Conservation (phyloP, 2,888 invertebrate species). For the Altica lythri region DNA sequence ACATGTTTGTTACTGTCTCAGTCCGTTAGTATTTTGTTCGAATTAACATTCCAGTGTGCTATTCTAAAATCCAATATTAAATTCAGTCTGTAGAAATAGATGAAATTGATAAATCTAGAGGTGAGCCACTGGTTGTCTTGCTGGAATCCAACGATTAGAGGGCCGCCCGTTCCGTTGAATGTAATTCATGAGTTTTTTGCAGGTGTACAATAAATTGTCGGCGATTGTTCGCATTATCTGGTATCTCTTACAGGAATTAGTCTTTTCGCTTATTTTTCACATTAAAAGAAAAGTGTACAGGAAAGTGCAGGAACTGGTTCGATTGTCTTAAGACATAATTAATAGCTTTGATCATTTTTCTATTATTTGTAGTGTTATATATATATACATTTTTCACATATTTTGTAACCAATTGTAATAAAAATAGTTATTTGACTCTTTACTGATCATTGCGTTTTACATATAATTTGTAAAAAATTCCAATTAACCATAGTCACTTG, state of each 20-base stretch:
- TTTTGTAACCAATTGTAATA: too few relatives aligned
- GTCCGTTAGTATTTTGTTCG: too few relatives aligned
- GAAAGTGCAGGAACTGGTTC: not conserved
- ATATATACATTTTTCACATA: too few relatives aligned
- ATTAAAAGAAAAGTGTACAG: slow-evolving; percentile 6
- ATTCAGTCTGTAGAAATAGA: not conserved
- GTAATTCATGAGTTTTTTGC: slow-evolving; percentile 33
- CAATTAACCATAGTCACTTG: too few relatives aligned
- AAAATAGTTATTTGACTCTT: too few relatives aligned
- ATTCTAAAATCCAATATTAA: not conserved
- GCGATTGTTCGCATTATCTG: slow-evolving; percentile 26
- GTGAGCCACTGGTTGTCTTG: slow-evolving; percentile 15
- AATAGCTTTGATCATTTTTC: too few relatives aligned
- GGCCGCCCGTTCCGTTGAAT: slow-evolving; percentile 17
- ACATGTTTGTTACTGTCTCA: too few relatives aligned
- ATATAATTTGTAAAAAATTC: too few relatives aligned
- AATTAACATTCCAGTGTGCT: not conserved
- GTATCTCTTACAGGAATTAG: slow-evolving; percentile 10
- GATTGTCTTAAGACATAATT: not conserved
- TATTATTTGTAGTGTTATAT: too few relatives aligned
- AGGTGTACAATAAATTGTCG: slow-evolving; percentile 32
- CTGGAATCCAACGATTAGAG: slow-evolving; percentile 17
- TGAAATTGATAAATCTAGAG: not conserved
- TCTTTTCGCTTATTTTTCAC: slow-evolving; percentile 11
- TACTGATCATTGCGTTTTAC: too few relatives aligned